Conservation (phyloP, 2,113 vertebrate species). For the Oriolus oriolus region DNA sequence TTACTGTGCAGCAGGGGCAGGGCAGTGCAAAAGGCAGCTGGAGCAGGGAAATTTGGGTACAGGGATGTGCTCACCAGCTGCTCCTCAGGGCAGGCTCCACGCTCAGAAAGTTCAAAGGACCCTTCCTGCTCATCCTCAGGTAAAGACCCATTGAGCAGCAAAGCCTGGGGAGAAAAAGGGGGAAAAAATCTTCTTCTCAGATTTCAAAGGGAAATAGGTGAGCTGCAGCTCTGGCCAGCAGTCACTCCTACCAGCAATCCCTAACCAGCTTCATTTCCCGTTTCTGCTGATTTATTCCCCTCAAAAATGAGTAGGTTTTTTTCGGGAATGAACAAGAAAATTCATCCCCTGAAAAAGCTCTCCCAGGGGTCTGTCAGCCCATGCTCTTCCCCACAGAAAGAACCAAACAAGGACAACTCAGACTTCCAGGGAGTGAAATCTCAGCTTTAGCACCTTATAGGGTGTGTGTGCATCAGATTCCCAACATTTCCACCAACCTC, state of each 20-base stretch:
- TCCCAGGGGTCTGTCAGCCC: not conserved
- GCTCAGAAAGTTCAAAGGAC: constrained; percentile 78
- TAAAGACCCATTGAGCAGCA: constrained; percentile 88
- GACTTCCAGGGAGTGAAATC: not conserved
- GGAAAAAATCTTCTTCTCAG: not conserved
- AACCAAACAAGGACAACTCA: not conserved
- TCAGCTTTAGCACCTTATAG: not conserved
- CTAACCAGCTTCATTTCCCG: not conserved
- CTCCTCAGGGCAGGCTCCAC: constrained; percentile 81
- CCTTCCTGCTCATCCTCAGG: constrained; percentile 90
- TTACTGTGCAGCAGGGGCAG: not conserved
- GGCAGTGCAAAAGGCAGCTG: not conserved
- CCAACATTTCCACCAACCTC: not conserved
- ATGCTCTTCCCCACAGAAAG: not conserved
- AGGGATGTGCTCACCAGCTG: constrained; percentile 80
- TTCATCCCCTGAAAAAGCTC: not conserved
- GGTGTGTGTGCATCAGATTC: not conserved
- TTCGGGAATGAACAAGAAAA: not conserved
- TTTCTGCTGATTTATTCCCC: not conserved
- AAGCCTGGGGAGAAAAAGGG: constrained; percentile 70
- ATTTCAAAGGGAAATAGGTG: not conserved
- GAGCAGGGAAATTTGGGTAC: not conserved
- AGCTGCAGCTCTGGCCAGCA: not conserved
- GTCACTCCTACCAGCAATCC: not conserved
- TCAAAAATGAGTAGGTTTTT: not conserved